A percentile compares a stretch with the other conserved stretches of the same genome.
Conservation (phyloP, 2,888 invertebrate species). For the Melitaea athalia region DNA sequence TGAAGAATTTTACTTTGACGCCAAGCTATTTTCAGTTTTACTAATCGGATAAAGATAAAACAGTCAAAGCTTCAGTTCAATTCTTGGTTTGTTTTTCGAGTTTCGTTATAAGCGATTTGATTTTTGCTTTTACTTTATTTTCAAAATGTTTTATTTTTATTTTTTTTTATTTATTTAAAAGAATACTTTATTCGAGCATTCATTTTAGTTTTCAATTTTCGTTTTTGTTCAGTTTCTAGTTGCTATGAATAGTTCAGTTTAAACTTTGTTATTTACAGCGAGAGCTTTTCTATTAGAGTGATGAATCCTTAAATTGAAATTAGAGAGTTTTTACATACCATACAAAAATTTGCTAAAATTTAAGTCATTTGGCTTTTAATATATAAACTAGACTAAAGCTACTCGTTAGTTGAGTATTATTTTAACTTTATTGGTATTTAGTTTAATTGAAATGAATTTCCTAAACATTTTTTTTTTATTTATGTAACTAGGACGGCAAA, state of each 20-base stretch:
- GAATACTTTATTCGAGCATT: not conserved
- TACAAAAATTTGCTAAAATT: not conserved
- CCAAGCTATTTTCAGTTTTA: slow-evolving; percentile 28
- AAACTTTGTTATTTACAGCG: too few relatives aligned
- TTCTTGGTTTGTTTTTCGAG: slow-evolving; percentile 17
- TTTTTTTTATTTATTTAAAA: not conserved
- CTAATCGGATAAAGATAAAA: slow-evolving; percentile 32
- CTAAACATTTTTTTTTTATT: too few relatives aligned
- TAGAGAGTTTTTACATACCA: too few relatives aligned
- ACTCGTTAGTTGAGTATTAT: not conserved
- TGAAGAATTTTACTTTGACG: slow-evolving; percentile 23
- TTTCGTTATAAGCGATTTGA: slow-evolving; percentile 22
- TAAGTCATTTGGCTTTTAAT: too few relatives aligned
- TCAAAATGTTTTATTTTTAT: not conserved
- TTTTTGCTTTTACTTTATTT: slow-evolving; percentile 14
- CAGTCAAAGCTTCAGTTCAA: slow-evolving; percentile 1
- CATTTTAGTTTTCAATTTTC: not conserved
- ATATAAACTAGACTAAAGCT: not conserved
- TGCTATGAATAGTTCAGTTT: too few relatives aligned
- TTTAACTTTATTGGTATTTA: not conserved
- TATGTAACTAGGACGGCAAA: too few relatives aligned
- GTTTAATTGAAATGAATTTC: not conserved
- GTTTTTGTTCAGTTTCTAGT: not conserved
- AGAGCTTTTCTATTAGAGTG: too few relatives aligned
- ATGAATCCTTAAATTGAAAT: too few relatives aligned